phyloP scores from a whole-genome alignment of 2,113 vertebrate species.

The Pomatostomus ruficeps region DNA sequence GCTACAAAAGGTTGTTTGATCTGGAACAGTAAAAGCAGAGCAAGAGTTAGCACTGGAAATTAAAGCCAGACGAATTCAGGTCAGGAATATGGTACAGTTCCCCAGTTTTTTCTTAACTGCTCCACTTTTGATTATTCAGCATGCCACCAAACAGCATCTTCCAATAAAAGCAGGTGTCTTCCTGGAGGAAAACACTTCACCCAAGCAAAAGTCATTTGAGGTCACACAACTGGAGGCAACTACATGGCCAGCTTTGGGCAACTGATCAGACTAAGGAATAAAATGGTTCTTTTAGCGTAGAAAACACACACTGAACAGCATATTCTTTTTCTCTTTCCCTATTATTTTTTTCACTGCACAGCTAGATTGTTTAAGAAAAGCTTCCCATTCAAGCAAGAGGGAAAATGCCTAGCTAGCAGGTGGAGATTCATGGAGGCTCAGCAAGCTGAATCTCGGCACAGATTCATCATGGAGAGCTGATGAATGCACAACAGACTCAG shows the following conservation, averaged over 20 bases:
- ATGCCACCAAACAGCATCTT: background rate
- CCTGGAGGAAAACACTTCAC: background rate
- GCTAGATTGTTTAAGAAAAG: background rate
- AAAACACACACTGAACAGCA: background rate
- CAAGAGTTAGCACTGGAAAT: background rate
- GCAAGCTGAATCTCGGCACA: background rate
- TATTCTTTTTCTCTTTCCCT: background rate
- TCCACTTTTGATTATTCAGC: background rate
- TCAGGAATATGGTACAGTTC: background rate
- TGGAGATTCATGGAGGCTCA: background rate
- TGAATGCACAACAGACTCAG: background rate
- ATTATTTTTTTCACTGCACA: background rate
- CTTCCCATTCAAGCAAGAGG: background rate
- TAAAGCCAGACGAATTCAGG: background rate
- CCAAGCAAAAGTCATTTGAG: background rate
- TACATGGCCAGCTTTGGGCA: background rate
- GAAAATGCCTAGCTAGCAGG: background rate
- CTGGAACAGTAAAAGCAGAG: background rate
- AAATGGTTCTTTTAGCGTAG: background rate
- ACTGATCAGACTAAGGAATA: background rate
- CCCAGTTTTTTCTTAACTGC: background rate
- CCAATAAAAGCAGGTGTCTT: background rate
- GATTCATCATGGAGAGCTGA: background rate
- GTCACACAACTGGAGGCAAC: background rate
- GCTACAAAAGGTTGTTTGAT: background rate